Evolutionary conservation across 2,113 vertebrate species (phyloP).

Genomic region (Caloenas nicobarica): DNA sequence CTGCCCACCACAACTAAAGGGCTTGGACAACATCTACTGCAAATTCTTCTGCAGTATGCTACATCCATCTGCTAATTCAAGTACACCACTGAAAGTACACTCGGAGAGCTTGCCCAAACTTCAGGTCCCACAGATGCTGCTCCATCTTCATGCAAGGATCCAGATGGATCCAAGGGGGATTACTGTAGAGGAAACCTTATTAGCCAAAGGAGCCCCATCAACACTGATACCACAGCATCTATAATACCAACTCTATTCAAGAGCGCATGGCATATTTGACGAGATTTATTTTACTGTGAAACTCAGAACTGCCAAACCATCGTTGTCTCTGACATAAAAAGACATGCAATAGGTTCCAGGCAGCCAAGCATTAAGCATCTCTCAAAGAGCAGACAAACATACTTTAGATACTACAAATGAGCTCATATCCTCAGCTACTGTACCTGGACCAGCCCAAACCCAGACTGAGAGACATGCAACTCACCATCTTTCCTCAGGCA

Average conservation of each 20-base stretch:
- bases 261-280: background rate
- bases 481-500: background rate
- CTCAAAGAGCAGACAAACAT: background rate
- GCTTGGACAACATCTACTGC: background rate
- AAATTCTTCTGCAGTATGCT: background rate
- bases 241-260: background rate
- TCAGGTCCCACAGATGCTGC: background rate
- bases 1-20: background rate
- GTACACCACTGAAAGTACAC: background rate
- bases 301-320: background rate
- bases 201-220: background rate
- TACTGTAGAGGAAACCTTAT: background rate
- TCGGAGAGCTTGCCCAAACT: background rate
- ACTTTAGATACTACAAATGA: slow-evolving; percentile 20
- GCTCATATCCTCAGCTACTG: background rate
- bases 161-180: background rate
- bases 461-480: background rate
- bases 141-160: background rate
- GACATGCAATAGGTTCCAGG: background rate
- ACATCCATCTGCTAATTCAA: background rate
- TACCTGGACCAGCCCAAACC: background rate
- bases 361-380: background rate
- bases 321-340: background rate
- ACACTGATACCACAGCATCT: background rate
- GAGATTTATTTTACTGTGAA: background rate